These are phyloP conservation scores for Drosophila borborema DNA, from an alignment of 2,888 invertebrate species.

Conservation along the genomic window DNA sequence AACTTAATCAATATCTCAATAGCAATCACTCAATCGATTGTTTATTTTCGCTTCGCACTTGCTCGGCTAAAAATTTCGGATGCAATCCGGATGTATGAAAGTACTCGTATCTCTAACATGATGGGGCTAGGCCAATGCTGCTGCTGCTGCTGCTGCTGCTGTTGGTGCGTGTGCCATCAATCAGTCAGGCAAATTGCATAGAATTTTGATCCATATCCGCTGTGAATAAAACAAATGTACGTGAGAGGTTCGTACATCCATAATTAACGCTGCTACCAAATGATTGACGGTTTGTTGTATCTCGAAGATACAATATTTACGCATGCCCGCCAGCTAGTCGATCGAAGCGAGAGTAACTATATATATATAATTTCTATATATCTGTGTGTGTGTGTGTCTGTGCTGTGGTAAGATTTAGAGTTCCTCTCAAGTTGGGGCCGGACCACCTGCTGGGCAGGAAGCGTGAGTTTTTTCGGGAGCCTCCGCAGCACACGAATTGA, in stretches of 20 bases:
- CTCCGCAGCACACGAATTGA: neutral
- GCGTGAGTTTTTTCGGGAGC: conserved; percentile 33
- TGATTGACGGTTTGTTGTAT: conserved; percentile 79
- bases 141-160: too few species aligned
- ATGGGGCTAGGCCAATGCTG: too few species aligned
- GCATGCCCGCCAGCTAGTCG: conserved; percentile 14
- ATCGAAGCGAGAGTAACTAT: conserved; percentile 9
- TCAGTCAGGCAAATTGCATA: conserved; percentile 79
- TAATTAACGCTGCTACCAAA: conserved; percentile 75
- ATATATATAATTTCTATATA: neutral
- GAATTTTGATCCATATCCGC: conserved; percentile 82
- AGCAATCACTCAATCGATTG: conserved; percentile 39
- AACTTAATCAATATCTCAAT: conserved; percentile 63
- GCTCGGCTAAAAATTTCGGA: conserved; percentile 22
- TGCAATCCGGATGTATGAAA: conserved; percentile 31
- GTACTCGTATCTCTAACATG: neutral
- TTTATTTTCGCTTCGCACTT: conserved; percentile 37
- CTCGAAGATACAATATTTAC: conserved; percentile 56
- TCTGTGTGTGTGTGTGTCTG: neutral
- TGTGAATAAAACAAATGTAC: conserved; percentile 46
- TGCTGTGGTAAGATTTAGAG: conserved; percentile 62
- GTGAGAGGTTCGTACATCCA: conserved; percentile 48
- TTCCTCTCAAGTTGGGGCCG: conserved; percentile 57
- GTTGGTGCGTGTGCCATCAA: conserved; percentile 62
- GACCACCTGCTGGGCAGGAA: conserved; percentile 83